A percentile compares a stretch with the other conserved stretches of the same genome.
These are phyloP conservation scores for Marronus borbonicus DNA, from an alignment of 2,888 invertebrate genomes.

Conservation along the genomic window DNA sequence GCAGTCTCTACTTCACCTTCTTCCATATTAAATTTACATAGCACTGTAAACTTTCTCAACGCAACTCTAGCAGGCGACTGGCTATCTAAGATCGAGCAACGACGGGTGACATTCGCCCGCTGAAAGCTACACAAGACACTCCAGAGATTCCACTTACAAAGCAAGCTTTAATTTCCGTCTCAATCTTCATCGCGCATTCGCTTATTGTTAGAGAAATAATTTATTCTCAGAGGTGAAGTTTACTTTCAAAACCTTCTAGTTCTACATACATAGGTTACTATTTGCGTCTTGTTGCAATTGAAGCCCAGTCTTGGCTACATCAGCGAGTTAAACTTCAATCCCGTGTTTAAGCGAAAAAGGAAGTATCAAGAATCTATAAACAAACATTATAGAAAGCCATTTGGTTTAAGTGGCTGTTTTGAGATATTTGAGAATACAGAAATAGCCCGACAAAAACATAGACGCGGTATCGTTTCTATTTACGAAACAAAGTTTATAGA, in stretches of 20 bases:
- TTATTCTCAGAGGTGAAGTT: not conserved
- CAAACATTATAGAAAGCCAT: too few species aligned
- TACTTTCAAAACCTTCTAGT: not conserved
- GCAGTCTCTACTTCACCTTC: not conserved
- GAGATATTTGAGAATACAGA: too few species aligned
- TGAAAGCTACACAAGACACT: slow-evolving; percentile 4
- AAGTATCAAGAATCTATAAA: too few species aligned
- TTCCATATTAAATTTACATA: not conserved
- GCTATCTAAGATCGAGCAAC: slow-evolving; percentile 24
- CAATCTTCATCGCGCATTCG: slow-evolving; percentile 29
- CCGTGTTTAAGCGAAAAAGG: too few species aligned
- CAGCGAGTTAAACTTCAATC: too few species aligned
- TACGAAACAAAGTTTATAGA: too few species aligned
- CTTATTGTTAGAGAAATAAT: slow-evolving; percentile 28
- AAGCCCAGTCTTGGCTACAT: not conserved
- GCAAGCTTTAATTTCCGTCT: slow-evolving; percentile 31
- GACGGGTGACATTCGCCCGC: not conserved
- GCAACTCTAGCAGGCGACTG: not conserved
- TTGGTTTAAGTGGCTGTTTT: too few species aligned
- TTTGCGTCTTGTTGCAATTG: not conserved
- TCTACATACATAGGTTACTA: not conserved
- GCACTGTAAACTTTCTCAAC: slow-evolving; percentile 3
- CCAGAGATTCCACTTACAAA: slow-evolving; percentile 22
- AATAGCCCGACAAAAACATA: too few species aligned
- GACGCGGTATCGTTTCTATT: too few species aligned